These are phyloP conservation scores for Centropus unirufus DNA, from an alignment of 2,113 vertebrate species.

Conservation along the genomic window DNA sequence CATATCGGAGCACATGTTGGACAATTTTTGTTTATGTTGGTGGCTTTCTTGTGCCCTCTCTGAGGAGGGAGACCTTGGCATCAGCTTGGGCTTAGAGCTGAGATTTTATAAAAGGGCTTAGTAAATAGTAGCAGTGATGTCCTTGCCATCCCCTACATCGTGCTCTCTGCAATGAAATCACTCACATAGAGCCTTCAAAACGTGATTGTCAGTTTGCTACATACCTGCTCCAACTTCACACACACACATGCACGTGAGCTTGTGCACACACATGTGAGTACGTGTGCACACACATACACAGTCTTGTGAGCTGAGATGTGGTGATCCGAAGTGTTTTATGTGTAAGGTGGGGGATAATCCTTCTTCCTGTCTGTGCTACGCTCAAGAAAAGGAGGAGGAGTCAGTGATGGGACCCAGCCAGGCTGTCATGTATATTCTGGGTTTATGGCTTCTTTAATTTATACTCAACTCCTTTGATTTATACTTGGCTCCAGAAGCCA, in stretches of 20 bases:
- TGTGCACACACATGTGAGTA: not conserved
- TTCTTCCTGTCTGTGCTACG: not conserved
- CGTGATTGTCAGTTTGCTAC: not conserved
- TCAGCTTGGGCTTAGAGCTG: not conserved
- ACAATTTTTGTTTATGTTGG: not conserved
- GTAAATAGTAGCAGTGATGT: not conserved
- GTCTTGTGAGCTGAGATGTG: not conserved
- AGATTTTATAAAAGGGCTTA: not conserved
- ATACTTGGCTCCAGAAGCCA: not conserved
- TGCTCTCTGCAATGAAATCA: not conserved
- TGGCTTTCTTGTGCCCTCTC: not conserved
- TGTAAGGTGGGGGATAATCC: not conserved
- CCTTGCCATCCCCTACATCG: not conserved
- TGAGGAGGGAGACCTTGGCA: not conserved
- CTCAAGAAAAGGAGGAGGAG: not conserved
- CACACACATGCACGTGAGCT: not conserved
- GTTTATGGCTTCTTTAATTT: not conserved
- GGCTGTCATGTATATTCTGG: not conserved
- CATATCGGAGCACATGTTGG: accelerated
- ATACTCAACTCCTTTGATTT: not conserved
- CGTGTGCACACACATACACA: too few relatives aligned
- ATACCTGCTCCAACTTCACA: not conserved
- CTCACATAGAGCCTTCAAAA: not conserved
- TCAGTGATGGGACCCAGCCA: not conserved
- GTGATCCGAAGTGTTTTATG: not conserved